A percentile compares a stretch with the other conserved stretches of the same genome.
phyloP scores from a whole-genome alignment of 1,140 invertebrate genomes.

The Elysia chlorotica region DNA sequence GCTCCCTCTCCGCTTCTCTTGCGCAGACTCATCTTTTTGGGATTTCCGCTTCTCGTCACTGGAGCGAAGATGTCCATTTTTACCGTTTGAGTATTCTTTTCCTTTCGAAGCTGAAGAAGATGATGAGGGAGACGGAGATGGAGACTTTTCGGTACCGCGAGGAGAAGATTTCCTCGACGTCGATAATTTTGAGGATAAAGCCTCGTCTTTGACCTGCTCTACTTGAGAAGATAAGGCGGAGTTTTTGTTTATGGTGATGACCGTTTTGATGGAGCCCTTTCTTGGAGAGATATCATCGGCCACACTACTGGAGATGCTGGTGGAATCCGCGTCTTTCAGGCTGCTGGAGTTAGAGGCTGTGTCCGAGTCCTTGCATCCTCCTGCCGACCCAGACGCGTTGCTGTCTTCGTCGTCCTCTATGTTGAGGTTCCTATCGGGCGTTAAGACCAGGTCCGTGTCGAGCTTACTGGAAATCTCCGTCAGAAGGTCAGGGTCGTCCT shows the following conservation, averaged over 20 bases:
- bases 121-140: too few relatives aligned
- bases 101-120: too few relatives aligned
- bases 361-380: conserved; percentile 24
- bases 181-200: conserved; percentile 17
- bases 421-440: conserved; percentile 15
- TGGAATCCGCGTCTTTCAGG: conserved; percentile 15
- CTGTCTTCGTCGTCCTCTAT: conserved; percentile 1
- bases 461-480: conserved; percentile 8
- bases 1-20: not conserved
- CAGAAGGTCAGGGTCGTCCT: conserved; percentile 6
- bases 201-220: conserved; percentile 7
- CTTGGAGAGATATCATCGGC: conserved; percentile 9
- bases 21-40: too few relatives aligned
- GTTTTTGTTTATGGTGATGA: not conserved
- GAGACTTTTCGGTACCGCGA: conserved; percentile 9
- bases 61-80: too few relatives aligned
- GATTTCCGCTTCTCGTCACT: too few relatives aligned
- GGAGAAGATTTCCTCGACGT: conserved; percentile 14
- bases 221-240: not conserved
- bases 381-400: too few relatives aligned
- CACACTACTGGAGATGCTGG: too few relatives aligned
- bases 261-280: not conserved
- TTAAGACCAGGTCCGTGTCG: conserved; percentile 20
- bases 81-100: too few relatives aligned
- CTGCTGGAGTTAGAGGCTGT: conserved; percentile 26